Percentiles rank a stretch among this genome's conserved stretches.
These are phyloP conservation scores for Ectemnius continuus DNA, from an alignment of 2,888 invertebrate species.

Conservation along the genomic window DNA sequence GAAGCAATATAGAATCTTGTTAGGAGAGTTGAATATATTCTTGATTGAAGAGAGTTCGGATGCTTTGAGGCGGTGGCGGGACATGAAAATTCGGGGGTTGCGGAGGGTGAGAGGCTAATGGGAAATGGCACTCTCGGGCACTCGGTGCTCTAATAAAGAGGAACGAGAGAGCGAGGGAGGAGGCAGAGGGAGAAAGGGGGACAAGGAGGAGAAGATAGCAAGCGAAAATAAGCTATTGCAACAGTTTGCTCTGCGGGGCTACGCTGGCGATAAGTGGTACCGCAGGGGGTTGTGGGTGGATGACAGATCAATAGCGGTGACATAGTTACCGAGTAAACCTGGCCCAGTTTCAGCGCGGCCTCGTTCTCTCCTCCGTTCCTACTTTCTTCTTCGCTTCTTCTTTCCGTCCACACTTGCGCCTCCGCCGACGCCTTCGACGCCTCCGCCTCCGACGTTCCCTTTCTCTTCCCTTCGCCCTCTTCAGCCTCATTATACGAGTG, in stretches of 20 bases:
- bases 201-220: slow-evolving; percentile 27
- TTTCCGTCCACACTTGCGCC: slow-evolving; percentile 15
- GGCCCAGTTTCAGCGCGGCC: slow-evolving; percentile 74
- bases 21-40: too few species aligned
- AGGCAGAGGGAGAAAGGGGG: not conserved
- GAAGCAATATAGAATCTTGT: too few species aligned
- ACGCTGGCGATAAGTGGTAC: slow-evolving; percentile 56
- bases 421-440: too few species aligned
- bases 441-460: not conserved
- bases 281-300: slow-evolving; percentile 60
- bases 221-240: slow-evolving; percentile 63
- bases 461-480: not conserved
- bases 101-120: too few species aligned
- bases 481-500: not conserved
- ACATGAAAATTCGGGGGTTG: too few species aligned
- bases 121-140: not conserved
- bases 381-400: slow-evolving; percentile 37
- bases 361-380: slow-evolving; percentile 64
- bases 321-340: slow-evolving; percentile 78
- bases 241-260: slow-evolving; percentile 59
- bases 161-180: not conserved
- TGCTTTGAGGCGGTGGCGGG: too few species aligned
- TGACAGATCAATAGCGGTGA: slow-evolving; percentile 73
- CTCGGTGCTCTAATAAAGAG: slow-evolving; percentile 22
- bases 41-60: too few species aligned